Conservation (phyloP, 2,888 invertebrate species). For the Rotaria socialis region DNA sequence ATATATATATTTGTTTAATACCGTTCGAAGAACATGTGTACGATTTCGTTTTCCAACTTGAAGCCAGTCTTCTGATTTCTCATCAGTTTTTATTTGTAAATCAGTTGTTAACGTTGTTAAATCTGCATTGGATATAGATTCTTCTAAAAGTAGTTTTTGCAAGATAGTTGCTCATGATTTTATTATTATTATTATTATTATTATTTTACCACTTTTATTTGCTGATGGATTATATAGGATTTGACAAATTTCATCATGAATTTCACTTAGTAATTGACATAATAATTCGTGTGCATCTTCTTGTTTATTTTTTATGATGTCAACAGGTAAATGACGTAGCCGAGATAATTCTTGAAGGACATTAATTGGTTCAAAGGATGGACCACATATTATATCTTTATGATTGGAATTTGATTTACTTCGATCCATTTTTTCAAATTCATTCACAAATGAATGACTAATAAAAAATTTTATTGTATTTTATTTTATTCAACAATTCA, state of each 20-base stretch:
- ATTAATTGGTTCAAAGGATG: slow-evolving; percentile 82
- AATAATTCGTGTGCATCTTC: slow-evolving; percentile 97
- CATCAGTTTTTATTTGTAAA: slow-evolving; percentile 48
- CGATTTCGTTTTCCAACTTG: slow-evolving; percentile 79
- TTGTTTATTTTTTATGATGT: slow-evolving; percentile 65
- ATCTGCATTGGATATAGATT: slow-evolving; percentile 43
- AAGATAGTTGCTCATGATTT: too few relatives aligned
- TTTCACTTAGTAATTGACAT: slow-evolving; percentile 81
- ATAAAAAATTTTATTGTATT: background rate
- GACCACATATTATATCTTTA: slow-evolving; percentile 63
- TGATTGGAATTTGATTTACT: slow-evolving; percentile 39
- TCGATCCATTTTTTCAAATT: slow-evolving; percentile 50
- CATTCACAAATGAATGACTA: slow-evolving; percentile 55
- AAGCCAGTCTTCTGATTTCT: slow-evolving; percentile 57
- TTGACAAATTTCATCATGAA: slow-evolving; percentile 83
- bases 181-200: slow-evolving; percentile 14
- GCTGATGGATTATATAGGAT: slow-evolving; percentile 3
- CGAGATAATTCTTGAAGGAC: slow-evolving; percentile 76
- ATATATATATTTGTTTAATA: slow-evolving; percentile 48
- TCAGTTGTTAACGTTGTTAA: slow-evolving; percentile 14
- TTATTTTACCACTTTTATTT: slow-evolving; percentile 27
- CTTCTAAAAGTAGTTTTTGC: background rate
- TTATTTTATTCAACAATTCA: too few relatives aligned
- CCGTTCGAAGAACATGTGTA: slow-evolving; percentile 76
- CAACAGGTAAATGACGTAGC: slow-evolving; percentile 66